Evolutionary conservation across 2,888 invertebrate genomes (phyloP), one percentile per base, ranked within the genome.

Genomic region (Pteria penguin): DNA sequence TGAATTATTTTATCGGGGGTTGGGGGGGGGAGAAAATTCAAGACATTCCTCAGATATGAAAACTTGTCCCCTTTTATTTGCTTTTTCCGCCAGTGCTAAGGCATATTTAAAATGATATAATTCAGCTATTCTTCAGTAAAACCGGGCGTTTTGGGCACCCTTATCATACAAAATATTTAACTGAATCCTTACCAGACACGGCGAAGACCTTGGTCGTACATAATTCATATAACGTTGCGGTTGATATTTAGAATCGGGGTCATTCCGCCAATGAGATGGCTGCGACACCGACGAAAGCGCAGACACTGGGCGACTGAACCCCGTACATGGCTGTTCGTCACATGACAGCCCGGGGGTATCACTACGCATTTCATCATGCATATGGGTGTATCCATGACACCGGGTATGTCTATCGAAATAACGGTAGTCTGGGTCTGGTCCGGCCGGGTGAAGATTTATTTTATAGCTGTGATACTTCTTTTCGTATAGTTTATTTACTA

Each of bases 101-200:
- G n/a, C n/a, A n/a, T n/a, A n/a, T n/a, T n/a, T n/a, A n/a, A n/a
- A n/a, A n/a, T n/a, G n/a, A n/a, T n/a, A n/a, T n/a, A n/a, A n/a
- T n/a, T n/a, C n/a, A n/a, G n/a, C n/a, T n/a, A n/a, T n/a, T n/a
- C n/a, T n/a, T n/a, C n/a, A n/a, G n/a, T n/a, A n/a, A n/a, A n/a
- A n/a, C n/a, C n/a, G n/a, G n/a, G n/a, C n/a, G n/a, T n/a, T n/a
- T n/a, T n/a, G n/a, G n/a, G n/a, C n/a, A n/a, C n/a, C n/a, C n/a
- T n/a, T n/a, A n/a, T n/a, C n/a, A n/a, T 87, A 72, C 87, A 87
- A 75, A 88, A 88, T 57, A 86, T 84, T 8, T 87, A 86, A n/a
- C 76, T 76, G 29, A 78, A 78, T 4, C 85, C 85, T 68, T 85
- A 86, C 87, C 87, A 82, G 83, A 57, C 77, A 77, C 2, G 84